Base-by-base conservation (phyloP, 2,113 vertebrate genomes). In the Sylvietta virens region DNA sequence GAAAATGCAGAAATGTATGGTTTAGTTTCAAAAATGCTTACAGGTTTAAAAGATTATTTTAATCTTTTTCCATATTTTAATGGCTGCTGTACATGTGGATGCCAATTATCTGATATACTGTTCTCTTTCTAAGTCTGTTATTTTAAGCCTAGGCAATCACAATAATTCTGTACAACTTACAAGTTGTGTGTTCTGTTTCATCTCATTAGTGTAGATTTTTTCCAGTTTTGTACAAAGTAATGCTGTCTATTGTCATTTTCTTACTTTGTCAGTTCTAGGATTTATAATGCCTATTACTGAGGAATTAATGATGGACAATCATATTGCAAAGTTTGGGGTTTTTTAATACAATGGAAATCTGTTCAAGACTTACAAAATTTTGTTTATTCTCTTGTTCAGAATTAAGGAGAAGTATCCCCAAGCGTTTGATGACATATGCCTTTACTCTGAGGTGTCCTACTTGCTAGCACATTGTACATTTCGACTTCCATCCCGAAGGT, bases 361-460 rank as follows among this genome's bases (percentile, higher is more conserved):
- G 15, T 56, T 70, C 15, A 45, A 53, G 31, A 51, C 26, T 51
- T 85, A 2, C 0, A 79, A 66, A 56, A n/a, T 13, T 14, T 28
- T 67, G 13, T 8, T 62, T 81, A 66, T 91, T 33, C 79, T 96
- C 31, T 47, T 79, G 85, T 89, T 92, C 92, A 99, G 99, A 96
- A 99, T 99, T 97, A 99, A 99, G 92, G 99, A 99, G 97, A 99
- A 99, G 94, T 99, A 99, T 87, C 98, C 99, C 4, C 99, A 99
- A 79, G 99, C 99, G 4, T 99, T 99, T 88, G 99, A 99, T 67
- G 99, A 99, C 94, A 99, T 99, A 92, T 99, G 99, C 97, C 98
- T 99, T 95, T 99, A 99, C 95, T 99, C 99, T 5, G 99, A 99
- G 97, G 99, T 99, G 40, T 99, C 99, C 60, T 98, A 99, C 97